phyloP scores from a whole-genome alignment of 2,113 vertebrate genomes.

The Python bivittatus region DNA sequence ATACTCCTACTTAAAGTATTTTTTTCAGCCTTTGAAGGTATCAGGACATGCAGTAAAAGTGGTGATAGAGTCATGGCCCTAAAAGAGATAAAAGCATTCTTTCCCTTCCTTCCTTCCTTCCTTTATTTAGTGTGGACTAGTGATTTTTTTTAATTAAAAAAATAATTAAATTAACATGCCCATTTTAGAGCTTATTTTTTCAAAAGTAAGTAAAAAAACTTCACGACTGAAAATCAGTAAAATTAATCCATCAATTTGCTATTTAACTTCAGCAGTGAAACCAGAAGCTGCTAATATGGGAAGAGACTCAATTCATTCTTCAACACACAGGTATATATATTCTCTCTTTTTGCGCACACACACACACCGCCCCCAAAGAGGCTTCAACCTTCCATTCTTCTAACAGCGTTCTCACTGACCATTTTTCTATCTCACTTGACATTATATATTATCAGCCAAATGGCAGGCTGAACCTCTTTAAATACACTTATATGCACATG shows the following conservation, averaged over 20 bases:
- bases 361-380: neutral
- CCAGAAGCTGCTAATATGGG: neutral
- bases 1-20: neutral
- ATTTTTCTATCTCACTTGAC: neutral
- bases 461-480: neutral
- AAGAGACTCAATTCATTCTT: neutral
- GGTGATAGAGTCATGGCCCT: too few species aligned
- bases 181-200: neutral
- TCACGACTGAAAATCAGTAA: neutral
- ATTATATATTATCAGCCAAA: neutral
- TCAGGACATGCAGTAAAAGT: neutral
- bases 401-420: neutral
- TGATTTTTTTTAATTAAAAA: neutral
- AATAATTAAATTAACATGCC: neutral
- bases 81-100: neutral
- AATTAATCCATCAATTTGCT: neutral
- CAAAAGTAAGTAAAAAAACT: neutral
- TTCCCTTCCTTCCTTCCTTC: neutral
- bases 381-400: neutral
- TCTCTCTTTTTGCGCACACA: neutral
- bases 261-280: neutral
- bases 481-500: neutral
- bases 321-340: neutral
- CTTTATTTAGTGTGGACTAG: neutral
- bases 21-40: neutral